Percentiles rank a stretch among this genome's conserved stretches.
Evolutionary conservation across 2,797 vertebrate species (phyloP).

Genomic region (Hephaestus fuliginosus): DNA sequence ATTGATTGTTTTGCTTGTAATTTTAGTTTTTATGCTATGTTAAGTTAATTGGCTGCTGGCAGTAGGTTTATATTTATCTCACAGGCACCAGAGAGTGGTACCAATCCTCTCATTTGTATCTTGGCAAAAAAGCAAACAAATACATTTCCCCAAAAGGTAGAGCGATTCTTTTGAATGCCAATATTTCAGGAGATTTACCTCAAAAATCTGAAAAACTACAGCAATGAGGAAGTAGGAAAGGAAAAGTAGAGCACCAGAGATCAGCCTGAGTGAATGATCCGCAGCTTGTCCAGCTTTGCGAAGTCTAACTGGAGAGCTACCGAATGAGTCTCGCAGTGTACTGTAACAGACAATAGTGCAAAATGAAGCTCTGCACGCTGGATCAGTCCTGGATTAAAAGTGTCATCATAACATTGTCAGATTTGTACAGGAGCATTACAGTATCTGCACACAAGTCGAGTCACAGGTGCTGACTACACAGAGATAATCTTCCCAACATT

Average conservation of each 20-base stretch:
- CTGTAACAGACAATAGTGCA: background rate
- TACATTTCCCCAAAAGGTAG: background rate
- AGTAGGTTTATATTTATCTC: background rate
- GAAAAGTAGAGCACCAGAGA: background rate
- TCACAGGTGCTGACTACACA: background rate
- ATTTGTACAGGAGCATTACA: conserved; percentile 32
- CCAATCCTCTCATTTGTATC: background rate
- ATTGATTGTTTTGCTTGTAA: background rate
- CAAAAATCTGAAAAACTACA: background rate
- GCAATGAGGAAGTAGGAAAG: background rate
- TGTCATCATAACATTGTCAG: conserved; percentile 15
- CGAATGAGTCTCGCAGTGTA: conserved; percentile 18
- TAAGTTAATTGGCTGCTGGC: background rate
- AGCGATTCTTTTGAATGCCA: background rate
- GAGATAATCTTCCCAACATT: conserved; percentile 32
- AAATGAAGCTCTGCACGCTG: background rate
- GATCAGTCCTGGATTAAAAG: conserved; percentile 24
- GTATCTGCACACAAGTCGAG: background rate
- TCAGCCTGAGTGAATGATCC: background rate
- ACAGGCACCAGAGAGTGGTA: background rate
- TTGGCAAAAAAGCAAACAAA: background rate
- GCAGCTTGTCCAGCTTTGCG: background rate
- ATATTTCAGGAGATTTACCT: background rate
- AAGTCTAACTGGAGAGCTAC: too few species aligned
- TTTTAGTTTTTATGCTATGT: background rate